Conservation (phyloP, 1,140 invertebrate species). For the Zaprionus inermis region DNA sequence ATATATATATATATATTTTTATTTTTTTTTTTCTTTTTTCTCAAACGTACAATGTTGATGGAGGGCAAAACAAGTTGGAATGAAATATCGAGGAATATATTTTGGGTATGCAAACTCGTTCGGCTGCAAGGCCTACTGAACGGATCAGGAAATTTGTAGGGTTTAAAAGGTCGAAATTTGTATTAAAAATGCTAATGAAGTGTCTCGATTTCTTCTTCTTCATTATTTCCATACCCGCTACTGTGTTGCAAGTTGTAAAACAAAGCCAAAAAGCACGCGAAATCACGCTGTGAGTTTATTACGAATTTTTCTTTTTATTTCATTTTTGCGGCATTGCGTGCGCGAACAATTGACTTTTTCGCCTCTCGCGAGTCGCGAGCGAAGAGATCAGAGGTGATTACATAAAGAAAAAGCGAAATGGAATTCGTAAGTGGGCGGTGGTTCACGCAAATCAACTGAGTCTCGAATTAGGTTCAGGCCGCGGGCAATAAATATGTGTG, state of each 20-base stretch:
- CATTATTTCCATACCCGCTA: slow-evolving; percentile 9
- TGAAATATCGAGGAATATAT: not conserved
- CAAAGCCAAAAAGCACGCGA: slow-evolving; percentile 33
- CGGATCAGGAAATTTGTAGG: slow-evolving; percentile 18
- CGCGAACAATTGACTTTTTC: slow-evolving; percentile 56
- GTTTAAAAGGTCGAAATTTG: slow-evolving; percentile 64
- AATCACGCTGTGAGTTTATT: slow-evolving; percentile 54
- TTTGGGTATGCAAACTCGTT: not conserved
- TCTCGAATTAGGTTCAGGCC: slow-evolving; percentile 17
- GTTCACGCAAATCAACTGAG: slow-evolving; percentile 12
- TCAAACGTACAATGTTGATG: not conserved
- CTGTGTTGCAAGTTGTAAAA: slow-evolving; percentile 38
- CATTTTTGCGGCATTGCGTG: slow-evolving; percentile 48
- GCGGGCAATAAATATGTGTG: not conserved
- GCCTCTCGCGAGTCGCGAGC: slow-evolving; percentile 22
- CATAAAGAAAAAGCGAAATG: slow-evolving; percentile 43
- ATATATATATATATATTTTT: not conserved
- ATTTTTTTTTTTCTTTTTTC: not conserved
- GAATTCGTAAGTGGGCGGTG: slow-evolving; percentile 24
- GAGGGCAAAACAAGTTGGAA: slow-evolving; percentile 3
- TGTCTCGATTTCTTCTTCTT: slow-evolving; percentile 42
- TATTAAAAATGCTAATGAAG: slow-evolving; percentile 68
- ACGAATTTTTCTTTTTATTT: slow-evolving; percentile 32
- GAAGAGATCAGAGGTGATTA: slow-evolving; percentile 36
- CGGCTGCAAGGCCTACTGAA: not conserved